Evolutionary conservation across 2,113 vertebrate genomes (phyloP).

Genomic region (Danio rerio): GRCz12tu NC_133196.1:26080001-26080500

Average conservation of each 20-base stretch:
- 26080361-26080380: background rate
- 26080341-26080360: background rate
- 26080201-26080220: slow-evolving; percentile 22
- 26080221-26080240: slow-evolving; percentile 3
- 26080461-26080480: background rate
- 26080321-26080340: background rate
- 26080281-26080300: background rate
- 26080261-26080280: slow-evolving; percentile 28
- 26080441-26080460: background rate
- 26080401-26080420: background rate
- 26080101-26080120: slow-evolving; percentile 58
- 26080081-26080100: slow-evolving; percentile 79
- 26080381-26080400: background rate
- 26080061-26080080: slow-evolving; percentile 80
- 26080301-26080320: too few species aligned
- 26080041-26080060: slow-evolving; percentile 80
- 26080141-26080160: background rate
- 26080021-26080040: slow-evolving; percentile 77
- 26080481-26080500: background rate
- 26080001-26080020: slow-evolving; percentile 77
- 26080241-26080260: background rate
- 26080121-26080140: slow-evolving; percentile 13
- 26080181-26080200: slow-evolving; percentile 18
- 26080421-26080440: background rate
- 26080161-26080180: slow-evolving; percentile 44